Evolutionary conservation across 2,888 invertebrate species (phyloP).

Genomic region (Pollenia labialis): DNA sequence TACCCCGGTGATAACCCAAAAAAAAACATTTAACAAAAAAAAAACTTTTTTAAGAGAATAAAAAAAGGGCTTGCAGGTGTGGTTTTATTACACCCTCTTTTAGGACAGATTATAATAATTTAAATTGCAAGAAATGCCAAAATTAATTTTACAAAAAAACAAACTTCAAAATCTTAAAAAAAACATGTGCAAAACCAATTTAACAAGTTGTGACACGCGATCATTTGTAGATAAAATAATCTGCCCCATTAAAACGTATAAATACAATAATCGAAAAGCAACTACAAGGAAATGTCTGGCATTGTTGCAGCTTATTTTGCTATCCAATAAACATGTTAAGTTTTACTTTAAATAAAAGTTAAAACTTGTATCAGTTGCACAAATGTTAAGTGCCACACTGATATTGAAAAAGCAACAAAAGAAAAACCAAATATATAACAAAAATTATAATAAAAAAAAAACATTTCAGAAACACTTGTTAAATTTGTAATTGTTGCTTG

Average conservation of each 20-base stretch:
- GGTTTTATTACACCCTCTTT: too few relatives aligned
- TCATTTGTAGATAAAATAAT: slow-evolving; percentile 57
- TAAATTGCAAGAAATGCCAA: slow-evolving; percentile 33
- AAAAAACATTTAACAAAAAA: too few relatives aligned
- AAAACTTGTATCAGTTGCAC: slow-evolving; percentile 29
- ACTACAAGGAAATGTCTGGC: slow-evolving; percentile 3
- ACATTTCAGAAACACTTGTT: slow-evolving; percentile 44
- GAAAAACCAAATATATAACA: slow-evolving; percentile 3
- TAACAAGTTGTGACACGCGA: slow-evolving; percentile 66
- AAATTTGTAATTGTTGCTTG: slow-evolving; percentile 29
- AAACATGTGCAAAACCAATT: not conserved
- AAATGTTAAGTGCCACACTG: slow-evolving; percentile 29
- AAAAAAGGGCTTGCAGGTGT: too few relatives aligned
- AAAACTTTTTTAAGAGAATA: too few relatives aligned
- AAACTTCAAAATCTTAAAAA: not conserved
- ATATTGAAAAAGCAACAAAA: slow-evolving; percentile 4
- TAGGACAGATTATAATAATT: too few relatives aligned
- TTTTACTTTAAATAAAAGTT: slow-evolving; percentile 35
- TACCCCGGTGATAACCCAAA: too few relatives aligned
- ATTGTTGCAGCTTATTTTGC: slow-evolving; percentile 10
- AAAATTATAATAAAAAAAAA: slow-evolving; percentile 24
- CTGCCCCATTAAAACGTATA: slow-evolving; percentile 31
- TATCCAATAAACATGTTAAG: slow-evolving; percentile 34
- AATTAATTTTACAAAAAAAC: not conserved
- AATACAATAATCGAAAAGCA: slow-evolving; percentile 7